These are phyloP conservation scores for Dicyrtomina minuta DNA, from an alignment of 2,888 invertebrate species.

Conservation along the genomic window DNA sequence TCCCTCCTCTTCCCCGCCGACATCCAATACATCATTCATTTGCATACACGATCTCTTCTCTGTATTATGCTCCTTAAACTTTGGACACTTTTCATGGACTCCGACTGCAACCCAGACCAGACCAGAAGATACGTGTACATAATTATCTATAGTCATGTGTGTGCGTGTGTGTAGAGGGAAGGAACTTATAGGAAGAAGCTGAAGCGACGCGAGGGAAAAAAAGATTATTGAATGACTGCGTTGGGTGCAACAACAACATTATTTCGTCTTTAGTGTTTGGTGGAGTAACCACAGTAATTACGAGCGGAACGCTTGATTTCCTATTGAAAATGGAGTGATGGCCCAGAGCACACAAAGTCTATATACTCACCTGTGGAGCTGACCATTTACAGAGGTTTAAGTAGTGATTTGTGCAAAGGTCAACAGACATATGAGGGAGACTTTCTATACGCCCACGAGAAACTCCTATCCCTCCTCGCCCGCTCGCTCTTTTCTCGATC, in stretches of 20 bases:
- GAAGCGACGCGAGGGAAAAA: background rate
- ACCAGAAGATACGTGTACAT: too few relatives aligned
- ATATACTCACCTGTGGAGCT: constrained; percentile 43
- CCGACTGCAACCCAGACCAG: too few relatives aligned
- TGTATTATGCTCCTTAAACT: too few relatives aligned
- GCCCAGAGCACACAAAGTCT: constrained; percentile 22
- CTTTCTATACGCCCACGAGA: constrained; percentile 45
- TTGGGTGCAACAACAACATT: constrained; percentile 16
- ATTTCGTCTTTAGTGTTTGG: background rate
- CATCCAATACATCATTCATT: too few relatives aligned
- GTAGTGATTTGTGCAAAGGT: constrained; percentile 53
- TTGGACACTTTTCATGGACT: too few relatives aligned
- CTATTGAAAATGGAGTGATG: constrained; percentile 34
- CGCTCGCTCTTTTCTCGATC: too few relatives aligned
- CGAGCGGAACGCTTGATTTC: constrained; percentile 34
- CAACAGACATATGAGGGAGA: constrained; percentile 53
- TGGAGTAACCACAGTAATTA: constrained; percentile 24
- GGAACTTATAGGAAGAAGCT: background rate
- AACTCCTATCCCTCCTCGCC: constrained; percentile 8
- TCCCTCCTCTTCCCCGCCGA: background rate
- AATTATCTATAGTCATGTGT: too few relatives aligned
- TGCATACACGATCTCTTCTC: background rate
- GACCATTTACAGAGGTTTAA: constrained; percentile 53
- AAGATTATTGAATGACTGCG: background rate
- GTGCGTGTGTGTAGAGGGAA: too few relatives aligned